Base-by-base conservation (phyloP, 2,113 vertebrate species). In the Neopipo cinnamomea region DNA sequence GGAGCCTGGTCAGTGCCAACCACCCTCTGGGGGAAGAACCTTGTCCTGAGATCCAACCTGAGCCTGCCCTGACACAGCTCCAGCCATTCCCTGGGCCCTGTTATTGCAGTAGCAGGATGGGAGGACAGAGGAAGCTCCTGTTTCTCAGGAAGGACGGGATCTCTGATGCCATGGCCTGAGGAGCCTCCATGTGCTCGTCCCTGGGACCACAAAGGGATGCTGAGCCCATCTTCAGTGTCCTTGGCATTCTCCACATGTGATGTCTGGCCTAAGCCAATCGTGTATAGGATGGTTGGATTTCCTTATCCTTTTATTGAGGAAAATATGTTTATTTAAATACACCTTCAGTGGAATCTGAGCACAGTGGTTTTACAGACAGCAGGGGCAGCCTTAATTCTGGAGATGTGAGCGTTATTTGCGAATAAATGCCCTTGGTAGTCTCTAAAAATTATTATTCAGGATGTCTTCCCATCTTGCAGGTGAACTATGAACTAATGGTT, bases 401-500 rank as follows among this genome's bases (percentile, higher is more conserved):
- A 62, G 94, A 76, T 93, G 95, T 58, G 92, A 96, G 61, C 91
- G 22, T 89, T 98, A 96, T 97, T 98, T 97, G 97, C 0, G 78
- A 97, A 97, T 95, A 96, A 93, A 93, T 97, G 93, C 88, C 95
- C 96, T 91, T 65, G 7, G 2, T 47, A 67, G 90, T 63, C 97
- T 93, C 92, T 81, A 79, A 96, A 86, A 96, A 96, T 89, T 97
- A 97, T 91, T 94, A 91, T 95, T 84, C 96, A 95, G 86, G 80
- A 94, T 97, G 96, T 90, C 95, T 97, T 89, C 95, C 68, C 87
- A 85, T 94, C 87, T 97, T 65, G 49, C 53, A 97, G 89, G 80
- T 96, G 97, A 98, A 96, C 97, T 97, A 96, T 97, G 96, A 96
- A 97, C 93, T 97, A 97, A 97, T 96, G 96, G 95, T 93, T 97